These are phyloP conservation scores for Catharus ustulatus DNA, from an alignment of 2,797 vertebrate species.

Conservation along the genomic window DNA sequence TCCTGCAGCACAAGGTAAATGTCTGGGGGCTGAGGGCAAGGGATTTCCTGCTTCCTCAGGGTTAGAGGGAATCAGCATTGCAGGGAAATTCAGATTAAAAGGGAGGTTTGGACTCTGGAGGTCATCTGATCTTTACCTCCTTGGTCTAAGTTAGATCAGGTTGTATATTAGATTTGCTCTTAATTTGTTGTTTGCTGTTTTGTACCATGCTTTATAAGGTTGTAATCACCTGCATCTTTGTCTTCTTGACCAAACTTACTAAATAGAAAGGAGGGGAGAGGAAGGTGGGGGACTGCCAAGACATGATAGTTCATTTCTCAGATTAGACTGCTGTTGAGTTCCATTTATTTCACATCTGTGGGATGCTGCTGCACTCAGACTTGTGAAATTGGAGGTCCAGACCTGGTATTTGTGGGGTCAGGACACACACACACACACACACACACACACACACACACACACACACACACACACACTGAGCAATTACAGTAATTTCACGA, in stretches of 20 bases:
- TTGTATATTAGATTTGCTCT: neutral
- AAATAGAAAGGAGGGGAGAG: neutral
- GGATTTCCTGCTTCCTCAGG: neutral
- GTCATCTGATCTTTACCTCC: neutral
- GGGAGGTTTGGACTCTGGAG: neutral
- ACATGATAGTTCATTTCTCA: neutral
- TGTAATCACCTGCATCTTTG: neutral
- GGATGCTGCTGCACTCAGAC: neutral
- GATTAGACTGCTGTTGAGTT: neutral
- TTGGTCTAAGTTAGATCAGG: neutral
- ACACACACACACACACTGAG: neutral
- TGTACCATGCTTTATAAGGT: neutral
- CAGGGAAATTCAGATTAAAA: neutral
- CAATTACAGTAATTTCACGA: neutral
- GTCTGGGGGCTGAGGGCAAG: fast-evolving
- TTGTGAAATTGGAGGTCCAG: neutral
- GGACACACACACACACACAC: neutral
- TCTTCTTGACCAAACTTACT: neutral
- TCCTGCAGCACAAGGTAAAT: constrained; percentile 89
- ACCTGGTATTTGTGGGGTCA: neutral
- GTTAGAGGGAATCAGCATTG: fast-evolving
- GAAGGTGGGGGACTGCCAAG: neutral
- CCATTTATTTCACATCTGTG: neutral
- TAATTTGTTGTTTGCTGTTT: neutral
- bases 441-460: no score